Evolutionary conservation across 2,888 invertebrate species (phyloP), one percentile per base, ranked within the genome.

Genomic region (Neria commutata): DNA sequence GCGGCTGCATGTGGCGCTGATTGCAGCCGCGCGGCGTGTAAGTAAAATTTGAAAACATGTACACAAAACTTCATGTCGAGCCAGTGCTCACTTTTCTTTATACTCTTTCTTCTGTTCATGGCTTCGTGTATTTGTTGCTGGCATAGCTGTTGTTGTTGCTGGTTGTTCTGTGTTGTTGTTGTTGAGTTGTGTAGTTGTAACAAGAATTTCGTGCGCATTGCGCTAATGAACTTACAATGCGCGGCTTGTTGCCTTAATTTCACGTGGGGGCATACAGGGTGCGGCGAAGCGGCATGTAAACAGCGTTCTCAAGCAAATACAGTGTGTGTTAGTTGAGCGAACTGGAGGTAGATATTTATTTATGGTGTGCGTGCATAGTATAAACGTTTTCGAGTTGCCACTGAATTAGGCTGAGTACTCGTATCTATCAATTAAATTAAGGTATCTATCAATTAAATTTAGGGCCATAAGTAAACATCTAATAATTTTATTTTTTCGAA

Each of bases 161-260:
- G 37, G 16, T 24, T n/a, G 52, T 34, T 34, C 6, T 33, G 11
- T 47, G n/a, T 14, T 47, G 47, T 65, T 68, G 67, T 58, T 40
- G 54, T 46, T 46, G 33, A n/a, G n/a, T 46, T 54, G 46, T 54
- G 54, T 56, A 62, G 17, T 52, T 54, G 50, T 48, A 57, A 63
- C 65, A 66, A 62, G 60, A 60, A 69, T 69, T 72, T 77, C 75
- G 75, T 76, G 77, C 65, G 63, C 70, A 62, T 63, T 69, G 71
- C 72, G 73, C 75, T 76, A 76, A 77, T 76, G 77, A 77, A 75
- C 77, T 72, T 66, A 74, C 75, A 75, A 75, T 70, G 69, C 65
- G 40, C 55, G 53, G 66, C 66, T 66, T 71, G 72, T 69, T 71
- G 68, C 58, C 56, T 57, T 57, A 51, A 56, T 54, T 17, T 10